Conservation (phyloP, 2,888 invertebrate species). For the Aquatica leii region DNA sequence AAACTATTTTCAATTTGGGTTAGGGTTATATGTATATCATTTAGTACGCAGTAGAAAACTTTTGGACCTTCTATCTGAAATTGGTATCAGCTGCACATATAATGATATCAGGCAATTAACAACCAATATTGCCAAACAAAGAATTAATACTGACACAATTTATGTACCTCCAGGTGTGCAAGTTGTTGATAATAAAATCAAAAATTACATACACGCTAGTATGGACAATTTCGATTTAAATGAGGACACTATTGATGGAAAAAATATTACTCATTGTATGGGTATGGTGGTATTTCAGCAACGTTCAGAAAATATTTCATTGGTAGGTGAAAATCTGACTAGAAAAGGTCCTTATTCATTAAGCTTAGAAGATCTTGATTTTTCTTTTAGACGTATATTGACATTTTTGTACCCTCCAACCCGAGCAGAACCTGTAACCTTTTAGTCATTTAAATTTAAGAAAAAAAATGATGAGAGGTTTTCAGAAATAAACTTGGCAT, state of each 20-base stretch:
- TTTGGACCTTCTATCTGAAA: conserved; percentile 24
- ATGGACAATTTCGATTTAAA: conserved; percentile 1
- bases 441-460: background rate
- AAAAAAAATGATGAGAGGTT: background rate
- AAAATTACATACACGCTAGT: background rate
- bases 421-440: conserved; percentile 1
- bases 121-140: conserved; percentile 26
- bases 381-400: background rate
- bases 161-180: background rate
- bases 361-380: background rate
- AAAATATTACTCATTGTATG: background rate
- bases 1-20: conserved; percentile 36
- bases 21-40: conserved; percentile 34
- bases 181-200: background rate
- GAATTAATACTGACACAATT: conserved; percentile 5
- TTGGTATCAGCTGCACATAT: conserved; percentile 31
- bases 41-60: conserved; percentile 32
- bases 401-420: background rate
- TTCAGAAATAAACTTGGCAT: background rate
- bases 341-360: too few species aligned
- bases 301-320: background rate
- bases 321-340: background rate
- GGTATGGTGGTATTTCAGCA: background rate
- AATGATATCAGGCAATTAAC: conserved; percentile 29
- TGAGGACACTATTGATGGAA: background rate